These are phyloP conservation scores for Mionectes olivaceus DNA, from an alignment of 2,797 vertebrate species.

Conservation along the genomic window DNA sequence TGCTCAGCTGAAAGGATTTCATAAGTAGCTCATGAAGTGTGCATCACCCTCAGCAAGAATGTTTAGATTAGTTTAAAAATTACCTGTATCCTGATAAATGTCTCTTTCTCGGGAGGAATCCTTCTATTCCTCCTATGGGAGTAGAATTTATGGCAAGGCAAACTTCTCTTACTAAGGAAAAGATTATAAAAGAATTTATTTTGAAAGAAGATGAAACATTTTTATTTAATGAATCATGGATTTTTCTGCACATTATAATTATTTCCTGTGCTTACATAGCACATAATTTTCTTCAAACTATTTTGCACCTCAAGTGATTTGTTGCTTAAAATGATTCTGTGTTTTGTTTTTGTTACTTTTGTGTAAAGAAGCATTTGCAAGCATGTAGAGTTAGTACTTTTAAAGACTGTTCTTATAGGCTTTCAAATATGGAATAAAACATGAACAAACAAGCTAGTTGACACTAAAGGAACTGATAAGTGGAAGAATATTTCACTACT, in stretches of 20 bases:
- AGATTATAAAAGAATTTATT: conserved; percentile 24
- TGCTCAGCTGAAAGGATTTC: neutral
- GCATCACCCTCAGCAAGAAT: neutral
- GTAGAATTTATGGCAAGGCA: neutral
- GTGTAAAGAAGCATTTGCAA: neutral
- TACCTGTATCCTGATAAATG: neutral
- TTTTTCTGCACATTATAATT: conserved; percentile 29
- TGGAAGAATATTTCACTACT: neutral
- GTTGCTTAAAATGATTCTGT: neutral
- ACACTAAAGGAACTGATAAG: neutral
- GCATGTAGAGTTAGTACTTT: neutral
- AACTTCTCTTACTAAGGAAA: neutral
- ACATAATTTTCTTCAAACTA: neutral
- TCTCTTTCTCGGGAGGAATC: neutral
- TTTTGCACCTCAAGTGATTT: neutral
- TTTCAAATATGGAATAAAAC: neutral
- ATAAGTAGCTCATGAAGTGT: neutral
- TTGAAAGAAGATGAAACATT: neutral
- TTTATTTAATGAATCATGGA: neutral
- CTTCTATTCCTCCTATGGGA: neutral
- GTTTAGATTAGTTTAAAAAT: neutral
- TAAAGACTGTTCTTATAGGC: neutral
- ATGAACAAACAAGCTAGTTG: neutral
- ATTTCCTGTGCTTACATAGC: neutral
- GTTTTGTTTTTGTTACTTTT: neutral